Conservation (phyloP, 64 coral and sea anemone species). For the Catalaphyllia jardinei region DNA sequence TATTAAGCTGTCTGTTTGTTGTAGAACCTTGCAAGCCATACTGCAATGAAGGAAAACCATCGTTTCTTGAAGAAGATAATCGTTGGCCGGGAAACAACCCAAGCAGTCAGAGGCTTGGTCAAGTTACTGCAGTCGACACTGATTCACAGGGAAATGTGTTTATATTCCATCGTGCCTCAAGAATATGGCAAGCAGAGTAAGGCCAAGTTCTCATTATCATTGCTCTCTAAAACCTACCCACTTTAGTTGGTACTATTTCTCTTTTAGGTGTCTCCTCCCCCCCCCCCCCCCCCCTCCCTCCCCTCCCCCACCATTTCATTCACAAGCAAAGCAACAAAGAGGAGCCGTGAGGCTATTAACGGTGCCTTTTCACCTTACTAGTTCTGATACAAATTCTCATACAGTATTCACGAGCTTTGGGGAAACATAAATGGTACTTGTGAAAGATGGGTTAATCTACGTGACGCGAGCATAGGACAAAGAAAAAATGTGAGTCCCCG, state of each 20-base stretch:
- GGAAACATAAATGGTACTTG: no score
- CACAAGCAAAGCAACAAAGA: no score
- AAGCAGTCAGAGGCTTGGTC: conserved; percentile 22
- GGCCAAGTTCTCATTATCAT: background rate
- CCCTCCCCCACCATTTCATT: no score
- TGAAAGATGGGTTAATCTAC: no score
- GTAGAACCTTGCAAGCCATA: background rate
- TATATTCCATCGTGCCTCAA: conserved; percentile 67
- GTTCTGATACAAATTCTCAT: no score
- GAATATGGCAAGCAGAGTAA: conserved; percentile 59
- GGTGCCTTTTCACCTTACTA: no score
- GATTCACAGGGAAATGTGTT: conserved; percentile 61
- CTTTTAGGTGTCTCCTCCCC: background rate
- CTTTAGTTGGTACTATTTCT: background rate
- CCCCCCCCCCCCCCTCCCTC: background rate
- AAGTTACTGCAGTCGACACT: conserved; percentile 63
- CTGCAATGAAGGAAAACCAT: background rate
- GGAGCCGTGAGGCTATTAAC: no score
- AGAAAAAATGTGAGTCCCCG: no score
- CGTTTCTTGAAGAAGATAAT: conserved; percentile 20
- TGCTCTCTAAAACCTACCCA: no score
- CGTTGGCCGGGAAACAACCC: conserved; percentile 33
- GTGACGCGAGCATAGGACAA: no score
- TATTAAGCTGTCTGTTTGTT: background rate
- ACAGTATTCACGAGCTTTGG: no score